These are phyloP conservation scores for Antedon mediterranea DNA, from an alignment of 53 echinoderm and acorn worm species.

Conservation along the genomic window DNA sequence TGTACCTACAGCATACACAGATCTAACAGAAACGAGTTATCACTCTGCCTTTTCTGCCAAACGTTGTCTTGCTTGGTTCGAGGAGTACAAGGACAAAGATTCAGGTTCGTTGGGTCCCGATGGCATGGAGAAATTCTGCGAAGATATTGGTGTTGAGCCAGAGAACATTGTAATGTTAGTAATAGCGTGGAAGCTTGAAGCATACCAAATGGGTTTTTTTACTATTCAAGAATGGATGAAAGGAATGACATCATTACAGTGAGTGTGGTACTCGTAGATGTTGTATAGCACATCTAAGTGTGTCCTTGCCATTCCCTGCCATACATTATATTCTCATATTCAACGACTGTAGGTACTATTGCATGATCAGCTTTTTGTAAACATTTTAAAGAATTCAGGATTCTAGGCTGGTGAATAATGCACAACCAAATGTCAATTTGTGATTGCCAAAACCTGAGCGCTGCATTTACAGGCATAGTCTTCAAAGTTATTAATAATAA, in stretches of 20 bases:
- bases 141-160: constrained; percentile 95
- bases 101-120: constrained; percentile 54
- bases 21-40: not conserved
- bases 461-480: no score
- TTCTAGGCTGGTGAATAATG: no score
- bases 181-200: constrained; percentile 88
- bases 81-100: constrained; percentile 45
- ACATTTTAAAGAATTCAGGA: no score
- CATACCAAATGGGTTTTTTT: constrained; percentile 95
- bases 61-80: constrained; percentile 73
- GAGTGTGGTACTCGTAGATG: constrained; percentile 23
- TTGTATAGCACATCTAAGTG: no score
- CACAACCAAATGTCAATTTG: no score
- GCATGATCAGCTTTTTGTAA: no score
- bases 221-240: constrained; percentile 81
- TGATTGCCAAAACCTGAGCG: no score
- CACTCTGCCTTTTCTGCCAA: constrained; percentile 57
- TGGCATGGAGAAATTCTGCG: constrained; percentile 99
- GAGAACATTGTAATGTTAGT: constrained; percentile 96
- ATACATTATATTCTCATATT: no score
- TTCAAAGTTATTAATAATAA: no score
- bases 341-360: no score
- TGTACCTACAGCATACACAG: not conserved
- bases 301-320: no score
- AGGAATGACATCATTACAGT: constrained; percentile 95